Evolutionary conservation across 1,140 invertebrate genomes (phyloP).

Genomic region (Himalopsyche phryganea): DNA sequence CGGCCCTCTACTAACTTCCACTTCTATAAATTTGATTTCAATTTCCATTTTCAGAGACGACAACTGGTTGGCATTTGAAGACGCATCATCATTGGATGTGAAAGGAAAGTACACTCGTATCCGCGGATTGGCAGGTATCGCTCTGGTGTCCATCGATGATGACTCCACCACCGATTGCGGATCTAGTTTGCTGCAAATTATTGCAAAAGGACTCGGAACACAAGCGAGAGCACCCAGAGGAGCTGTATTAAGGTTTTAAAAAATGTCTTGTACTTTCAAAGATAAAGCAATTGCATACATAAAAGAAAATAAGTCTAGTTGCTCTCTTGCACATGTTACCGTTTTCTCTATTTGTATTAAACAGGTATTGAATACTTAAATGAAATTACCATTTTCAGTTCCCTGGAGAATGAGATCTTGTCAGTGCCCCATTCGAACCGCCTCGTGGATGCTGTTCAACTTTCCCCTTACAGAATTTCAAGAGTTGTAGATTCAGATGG

Average conservation of each 20-base stretch:
- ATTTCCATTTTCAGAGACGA: conserved; percentile 49
- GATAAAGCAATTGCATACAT: too few relatives aligned
- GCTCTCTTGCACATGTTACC: too few relatives aligned
- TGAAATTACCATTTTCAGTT: conserved; percentile 41
- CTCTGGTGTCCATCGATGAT: conserved; percentile 48
- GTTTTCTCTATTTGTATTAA: too few relatives aligned
- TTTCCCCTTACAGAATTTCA: conserved; percentile 69
- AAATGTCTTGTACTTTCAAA: too few relatives aligned
- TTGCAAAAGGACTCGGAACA: conserved; percentile 52
- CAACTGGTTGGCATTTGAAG: conserved; percentile 76
- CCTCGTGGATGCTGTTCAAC: conserved; percentile 56
- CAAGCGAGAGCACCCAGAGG: conserved; percentile 55
- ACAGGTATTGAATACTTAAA: too few relatives aligned
- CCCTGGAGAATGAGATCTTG: conserved; percentile 54
- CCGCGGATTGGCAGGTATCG: conserved; percentile 54
- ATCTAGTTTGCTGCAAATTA: conserved; percentile 43
- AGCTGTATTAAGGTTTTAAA: conserved; percentile 53
- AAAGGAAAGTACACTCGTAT: conserved; percentile 65
- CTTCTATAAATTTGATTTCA: too few relatives aligned
- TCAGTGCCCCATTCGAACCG: conserved; percentile 44
- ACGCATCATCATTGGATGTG: conserved; percentile 66
- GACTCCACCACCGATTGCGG: conserved; percentile 48
- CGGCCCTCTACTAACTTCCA: too few relatives aligned
- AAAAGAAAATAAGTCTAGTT: too few relatives aligned
- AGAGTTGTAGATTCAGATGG: conserved; percentile 70